These are phyloP conservation scores for Lasioglossum baleicum DNA, from an alignment of 1,140 invertebrate genomes.

Conservation along the genomic window DNA sequence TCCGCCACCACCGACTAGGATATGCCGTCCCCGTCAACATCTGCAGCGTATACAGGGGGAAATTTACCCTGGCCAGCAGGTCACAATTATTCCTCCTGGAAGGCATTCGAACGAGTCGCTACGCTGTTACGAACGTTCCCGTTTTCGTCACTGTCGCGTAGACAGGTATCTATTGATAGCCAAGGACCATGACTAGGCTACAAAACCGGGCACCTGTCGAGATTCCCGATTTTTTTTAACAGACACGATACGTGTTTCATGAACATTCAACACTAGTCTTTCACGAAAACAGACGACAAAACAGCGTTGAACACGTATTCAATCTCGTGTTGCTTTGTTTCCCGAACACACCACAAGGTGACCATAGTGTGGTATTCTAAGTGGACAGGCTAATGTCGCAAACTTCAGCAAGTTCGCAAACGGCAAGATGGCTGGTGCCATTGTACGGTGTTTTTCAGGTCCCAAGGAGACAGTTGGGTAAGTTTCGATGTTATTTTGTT, in stretches of 20 bases:
- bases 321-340: not conserved
- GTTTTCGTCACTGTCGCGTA: not conserved
- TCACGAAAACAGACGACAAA: constrained; percentile 26
- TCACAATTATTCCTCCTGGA: constrained; percentile 82
- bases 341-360: no score
- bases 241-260: no score
- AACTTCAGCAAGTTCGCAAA: no score
- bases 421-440: constrained; percentile 83
- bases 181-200: not conserved
- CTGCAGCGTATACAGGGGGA: constrained; percentile 94
- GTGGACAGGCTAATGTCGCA: no score
- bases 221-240: no score
- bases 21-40: constrained; percentile 94
- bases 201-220: not conserved
- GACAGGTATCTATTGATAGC: constrained; percentile 24
- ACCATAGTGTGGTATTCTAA: no score
- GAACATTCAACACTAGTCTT: no score
- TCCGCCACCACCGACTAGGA: constrained; percentile 96
- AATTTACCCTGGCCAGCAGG: constrained; percentile 91
- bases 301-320: constrained; percentile 53
- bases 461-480: constrained; percentile 81
- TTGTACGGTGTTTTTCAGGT: constrained; percentile 82
- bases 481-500: constrained; percentile 61
- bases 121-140: constrained; percentile 18
- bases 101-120: no score